Conservation (phyloP, 2,797 vertebrate genomes). For the Arnoldichthys spilopterus region DNA sequence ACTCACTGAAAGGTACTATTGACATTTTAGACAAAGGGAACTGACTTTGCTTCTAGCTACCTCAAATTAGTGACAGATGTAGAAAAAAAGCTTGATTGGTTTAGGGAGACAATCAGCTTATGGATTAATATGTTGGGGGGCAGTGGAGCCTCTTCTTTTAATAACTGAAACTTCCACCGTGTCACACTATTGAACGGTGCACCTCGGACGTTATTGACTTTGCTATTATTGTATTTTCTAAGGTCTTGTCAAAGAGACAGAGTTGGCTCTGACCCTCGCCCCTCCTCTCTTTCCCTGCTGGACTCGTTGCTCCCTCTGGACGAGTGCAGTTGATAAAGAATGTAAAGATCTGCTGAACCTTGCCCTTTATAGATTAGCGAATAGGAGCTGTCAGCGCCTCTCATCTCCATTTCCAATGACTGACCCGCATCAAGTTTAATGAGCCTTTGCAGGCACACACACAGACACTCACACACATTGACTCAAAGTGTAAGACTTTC, state of each 20-base stretch:
- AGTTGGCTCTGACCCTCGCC: constrained; percentile 41
- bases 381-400: constrained; percentile 59
- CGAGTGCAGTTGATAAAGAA: constrained; percentile 62
- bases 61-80: constrained; percentile 23
- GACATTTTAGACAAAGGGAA: constrained; percentile 27
- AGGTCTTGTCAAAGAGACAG: constrained; percentile 49
- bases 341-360: constrained; percentile 63
- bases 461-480: constrained; percentile 40
- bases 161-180: constrained; percentile 54
- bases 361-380: constrained; percentile 64
- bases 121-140: constrained; percentile 53
- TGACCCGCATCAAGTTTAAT: constrained; percentile 55
- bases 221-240: constrained; percentile 63
- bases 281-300: constrained; percentile 31
- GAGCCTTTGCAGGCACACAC: constrained; percentile 38
- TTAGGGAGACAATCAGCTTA: constrained; percentile 50
- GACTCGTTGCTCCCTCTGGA: constrained; percentile 44
- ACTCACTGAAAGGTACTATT: constrained; percentile 8
- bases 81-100: constrained; percentile 23
- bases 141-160: constrained; percentile 56
- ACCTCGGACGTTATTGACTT: constrained; percentile 61
- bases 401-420: constrained; percentile 64
- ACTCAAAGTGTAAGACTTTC: neutral
- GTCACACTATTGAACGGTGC: constrained; percentile 50
- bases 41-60: constrained; percentile 24